A percentile compares a stretch with the other conserved stretches of the same genome.
These are phyloP conservation scores for Coracias cyanogaster DNA, from an alignment of 2,797 vertebrate species.

Conservation along the genomic window DNA sequence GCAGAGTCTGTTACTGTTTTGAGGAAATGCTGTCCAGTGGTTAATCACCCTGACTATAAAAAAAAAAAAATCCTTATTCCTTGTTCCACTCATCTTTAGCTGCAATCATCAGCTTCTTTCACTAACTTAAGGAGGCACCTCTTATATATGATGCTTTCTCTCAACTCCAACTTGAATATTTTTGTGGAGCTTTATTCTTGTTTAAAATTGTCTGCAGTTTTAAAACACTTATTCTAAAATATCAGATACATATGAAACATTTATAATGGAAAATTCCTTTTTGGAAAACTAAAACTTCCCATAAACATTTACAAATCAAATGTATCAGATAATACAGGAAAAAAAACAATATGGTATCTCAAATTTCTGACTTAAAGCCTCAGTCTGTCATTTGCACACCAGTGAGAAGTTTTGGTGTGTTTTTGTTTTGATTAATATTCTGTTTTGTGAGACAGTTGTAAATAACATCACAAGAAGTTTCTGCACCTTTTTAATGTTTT, in stretches of 20 bases:
- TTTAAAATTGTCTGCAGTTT: background rate
- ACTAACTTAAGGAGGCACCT: fast-evolving
- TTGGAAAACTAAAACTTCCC: background rate
- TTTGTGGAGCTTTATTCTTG: background rate
- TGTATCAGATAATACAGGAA: background rate
- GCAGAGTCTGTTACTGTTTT: background rate
- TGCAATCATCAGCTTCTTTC: background rate
- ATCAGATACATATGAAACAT: background rate
- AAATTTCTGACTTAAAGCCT: background rate
- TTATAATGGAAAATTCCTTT: background rate
- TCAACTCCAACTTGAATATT: background rate
- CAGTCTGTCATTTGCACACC: background rate
- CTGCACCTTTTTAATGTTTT: background rate
- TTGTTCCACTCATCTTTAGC: background rate
- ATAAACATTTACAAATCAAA: background rate
- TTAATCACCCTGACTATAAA: background rate
- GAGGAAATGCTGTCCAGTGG: background rate
- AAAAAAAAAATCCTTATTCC: background rate
- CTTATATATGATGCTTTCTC: background rate
- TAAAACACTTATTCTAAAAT: background rate
- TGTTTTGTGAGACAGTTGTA: background rate
- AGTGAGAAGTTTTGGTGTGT: background rate
- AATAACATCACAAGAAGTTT: no score
- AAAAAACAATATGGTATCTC: background rate
- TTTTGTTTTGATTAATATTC: background rate